Percentiles rank a stretch among this genome's conserved stretches.
These are phyloP conservation scores for Mellilla xanthometata DNA, from an alignment of 2,888 invertebrate species.

Conservation along the genomic window DNA sequence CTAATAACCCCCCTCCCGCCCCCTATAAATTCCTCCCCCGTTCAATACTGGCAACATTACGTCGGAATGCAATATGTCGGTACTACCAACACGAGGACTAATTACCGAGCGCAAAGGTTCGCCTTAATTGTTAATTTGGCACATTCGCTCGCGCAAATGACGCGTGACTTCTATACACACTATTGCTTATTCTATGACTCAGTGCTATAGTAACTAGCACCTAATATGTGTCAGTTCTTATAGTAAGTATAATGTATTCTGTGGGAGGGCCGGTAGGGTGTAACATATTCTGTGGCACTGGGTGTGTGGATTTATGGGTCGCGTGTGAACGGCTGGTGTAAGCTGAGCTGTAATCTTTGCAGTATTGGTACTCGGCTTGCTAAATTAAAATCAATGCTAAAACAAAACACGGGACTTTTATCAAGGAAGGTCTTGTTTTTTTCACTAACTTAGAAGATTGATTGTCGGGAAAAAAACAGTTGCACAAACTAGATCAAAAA, in stretches of 20 bases:
- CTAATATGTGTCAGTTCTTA: no score
- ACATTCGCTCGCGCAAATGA: slow-evolving; percentile 73
- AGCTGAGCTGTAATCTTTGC: slow-evolving; percentile 32
- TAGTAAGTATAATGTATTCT: not conserved
- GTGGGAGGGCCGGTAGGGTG: not conserved
- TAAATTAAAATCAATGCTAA: no score
- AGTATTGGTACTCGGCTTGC: not conserved
- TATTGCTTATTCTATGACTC: not conserved
- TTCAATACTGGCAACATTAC: slow-evolving; percentile 21
- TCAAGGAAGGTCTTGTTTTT: no score
- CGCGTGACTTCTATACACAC: slow-evolving; percentile 45
- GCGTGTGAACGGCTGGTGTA: slow-evolving; percentile 55
- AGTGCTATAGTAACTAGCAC: no score
- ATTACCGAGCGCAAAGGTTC: slow-evolving; percentile 61
- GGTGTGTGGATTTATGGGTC: slow-evolving; percentile 44
- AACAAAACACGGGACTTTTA: no score
- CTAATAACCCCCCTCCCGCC: slow-evolving; percentile 12
- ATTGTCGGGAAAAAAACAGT: no score
- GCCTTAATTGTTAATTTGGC: slow-evolving; percentile 77
- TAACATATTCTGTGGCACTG: no score
- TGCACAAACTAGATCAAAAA: no score
- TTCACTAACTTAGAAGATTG: no score
- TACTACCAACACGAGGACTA: slow-evolving; percentile 58
- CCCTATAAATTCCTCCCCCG: slow-evolving; percentile 20
- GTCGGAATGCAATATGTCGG: slow-evolving; percentile 34